These are phyloP conservation scores for Heliothis virescens DNA, from an alignment of 1,140 invertebrate species.

Conservation along the genomic window DNA sequence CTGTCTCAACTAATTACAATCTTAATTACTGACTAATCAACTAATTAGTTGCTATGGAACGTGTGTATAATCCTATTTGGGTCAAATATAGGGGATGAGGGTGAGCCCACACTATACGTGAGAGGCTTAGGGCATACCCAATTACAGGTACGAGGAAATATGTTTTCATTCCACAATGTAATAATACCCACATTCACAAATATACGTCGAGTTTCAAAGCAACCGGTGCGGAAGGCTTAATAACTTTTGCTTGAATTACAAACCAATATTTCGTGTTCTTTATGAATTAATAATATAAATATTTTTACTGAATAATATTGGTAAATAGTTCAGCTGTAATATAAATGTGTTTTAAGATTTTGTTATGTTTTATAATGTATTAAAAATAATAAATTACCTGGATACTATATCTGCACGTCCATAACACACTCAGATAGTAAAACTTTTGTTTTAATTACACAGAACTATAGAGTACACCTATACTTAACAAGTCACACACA, in stretches of 20 bases:
- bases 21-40: too few species aligned
- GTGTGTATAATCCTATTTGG: background rate
- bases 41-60: too few species aligned
- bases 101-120: constrained; percentile 9
- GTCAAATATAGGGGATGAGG: background rate
- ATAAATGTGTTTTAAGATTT: background rate
- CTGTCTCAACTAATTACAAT: too few species aligned
- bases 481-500: constrained; percentile 21
- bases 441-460: constrained; percentile 23
- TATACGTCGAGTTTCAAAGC: background rate
- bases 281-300: background rate
- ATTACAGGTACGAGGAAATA: background rate
- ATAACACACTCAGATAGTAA: constrained; percentile 27
- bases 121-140: background rate
- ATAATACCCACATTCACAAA: background rate
- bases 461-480: constrained; percentile 3
- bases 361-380: background rate
- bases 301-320: background rate
- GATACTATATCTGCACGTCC: background rate
- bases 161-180: background rate
- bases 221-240: background rate
- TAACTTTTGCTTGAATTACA: background rate
- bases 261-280: background rate
- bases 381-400: constrained; percentile 41
- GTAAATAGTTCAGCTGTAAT: background rate